Evolutionary conservation across 2,888 invertebrate genomes (phyloP).

Genomic region (Drosophila sordidula): DNA sequence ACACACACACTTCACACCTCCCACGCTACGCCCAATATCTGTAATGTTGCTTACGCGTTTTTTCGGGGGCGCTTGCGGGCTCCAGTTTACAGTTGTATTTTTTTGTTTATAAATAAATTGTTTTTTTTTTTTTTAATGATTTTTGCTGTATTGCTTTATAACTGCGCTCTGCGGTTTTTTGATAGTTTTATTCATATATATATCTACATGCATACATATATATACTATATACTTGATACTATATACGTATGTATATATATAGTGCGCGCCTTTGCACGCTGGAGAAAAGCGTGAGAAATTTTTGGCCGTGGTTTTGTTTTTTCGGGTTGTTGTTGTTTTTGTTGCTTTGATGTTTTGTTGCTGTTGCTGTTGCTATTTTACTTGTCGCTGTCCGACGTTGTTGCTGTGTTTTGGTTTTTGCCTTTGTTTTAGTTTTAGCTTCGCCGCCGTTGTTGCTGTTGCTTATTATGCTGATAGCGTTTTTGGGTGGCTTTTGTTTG

Average conservation of each 20-base stretch:
- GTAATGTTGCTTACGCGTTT: neutral
- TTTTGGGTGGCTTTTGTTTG: conserved; percentile 66
- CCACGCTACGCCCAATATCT: neutral
- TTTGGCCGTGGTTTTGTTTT: conserved; percentile 78
- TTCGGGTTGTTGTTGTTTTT: conserved; percentile 41
- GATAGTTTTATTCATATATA: conserved; percentile 27
- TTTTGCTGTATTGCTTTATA: conserved; percentile 21
- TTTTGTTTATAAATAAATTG: conserved; percentile 39
- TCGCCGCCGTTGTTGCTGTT: conserved; percentile 35
- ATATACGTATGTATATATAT: conserved; percentile 15
- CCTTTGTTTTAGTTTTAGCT: conserved; percentile 62
- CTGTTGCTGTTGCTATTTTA: conserved; percentile 54
- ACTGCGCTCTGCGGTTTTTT: conserved; percentile 31
- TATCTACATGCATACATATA: conserved; percentile 4
- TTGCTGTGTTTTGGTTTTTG: conserved; percentile 53
- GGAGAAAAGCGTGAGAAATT: conserved; percentile 81
- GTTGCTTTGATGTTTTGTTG: conserved; percentile 45
- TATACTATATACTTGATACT: conserved; percentile 1
- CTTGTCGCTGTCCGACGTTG: conserved; percentile 60
- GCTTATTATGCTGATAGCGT: conserved; percentile 77
- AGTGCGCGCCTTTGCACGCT: conserved; percentile 42
- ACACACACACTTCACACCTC: neutral
- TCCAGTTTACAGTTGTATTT: neutral
- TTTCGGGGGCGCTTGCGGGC: neutral
- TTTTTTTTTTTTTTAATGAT: conserved; percentile 34